These are phyloP conservation scores for Tethea ocularis DNA, from an alignment of 2,888 invertebrate genomes.

Conservation along the genomic window DNA sequence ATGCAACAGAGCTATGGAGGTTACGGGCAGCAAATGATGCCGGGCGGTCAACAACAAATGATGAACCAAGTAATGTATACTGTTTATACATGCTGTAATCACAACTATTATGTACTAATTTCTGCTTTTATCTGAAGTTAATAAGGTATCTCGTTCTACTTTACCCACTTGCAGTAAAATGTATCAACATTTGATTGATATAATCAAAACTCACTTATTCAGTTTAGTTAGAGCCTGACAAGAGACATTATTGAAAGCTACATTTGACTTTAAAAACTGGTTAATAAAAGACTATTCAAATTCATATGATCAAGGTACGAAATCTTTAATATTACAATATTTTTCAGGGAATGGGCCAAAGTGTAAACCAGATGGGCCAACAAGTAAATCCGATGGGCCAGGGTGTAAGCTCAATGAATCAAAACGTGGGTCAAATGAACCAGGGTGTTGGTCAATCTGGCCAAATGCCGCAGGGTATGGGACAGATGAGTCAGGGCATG, in stretches of 20 bases:
- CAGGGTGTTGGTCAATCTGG: conserved; percentile 74
- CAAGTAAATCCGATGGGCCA: conserved; percentile 79
- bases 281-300: too few relatives aligned
- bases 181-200: too few relatives aligned
- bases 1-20: conserved; percentile 84
- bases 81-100: too few relatives aligned
- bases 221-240: too few relatives aligned
- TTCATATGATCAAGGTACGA: too few relatives aligned
- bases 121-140: too few relatives aligned
- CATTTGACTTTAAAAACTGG: too few relatives aligned
- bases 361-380: conserved; percentile 78
- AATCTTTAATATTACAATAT: neutral
- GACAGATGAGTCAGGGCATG: conserved; percentile 76
- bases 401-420: conserved; percentile 71
- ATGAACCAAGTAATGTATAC: conserved; percentile 69
- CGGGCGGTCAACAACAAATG: conserved; percentile 79
- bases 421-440: conserved; percentile 77
- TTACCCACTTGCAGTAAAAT: too few relatives aligned
- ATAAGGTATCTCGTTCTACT: too few relatives aligned
- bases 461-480: conserved; percentile 75
- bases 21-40: conserved; percentile 80
- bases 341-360: conserved; percentile 74
- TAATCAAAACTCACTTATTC: too few relatives aligned
- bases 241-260: too few relatives aligned
- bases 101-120: too few relatives aligned